Conservation (phyloP, 2,888 invertebrate genomes). For the Orgyia antiqua region DNA sequence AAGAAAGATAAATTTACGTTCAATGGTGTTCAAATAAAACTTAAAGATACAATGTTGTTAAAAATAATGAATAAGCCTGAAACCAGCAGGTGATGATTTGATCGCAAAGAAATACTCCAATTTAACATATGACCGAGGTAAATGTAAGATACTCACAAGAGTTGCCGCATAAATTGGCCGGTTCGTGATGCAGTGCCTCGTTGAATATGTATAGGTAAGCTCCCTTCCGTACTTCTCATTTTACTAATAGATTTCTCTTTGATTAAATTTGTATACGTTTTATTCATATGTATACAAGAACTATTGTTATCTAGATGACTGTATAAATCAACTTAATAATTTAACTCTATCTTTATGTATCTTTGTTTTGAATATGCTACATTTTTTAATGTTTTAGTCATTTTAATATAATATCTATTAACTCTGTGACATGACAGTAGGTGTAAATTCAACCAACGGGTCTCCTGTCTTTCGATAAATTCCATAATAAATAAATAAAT, state of each 20-base stretch:
- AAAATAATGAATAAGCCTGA: too few relatives aligned
- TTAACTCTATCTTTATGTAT: conserved; percentile 7
- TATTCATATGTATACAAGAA: conserved; percentile 67
- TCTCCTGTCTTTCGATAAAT: too few relatives aligned
- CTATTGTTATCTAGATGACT: conserved; percentile 63
- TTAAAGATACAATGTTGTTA: too few relatives aligned
- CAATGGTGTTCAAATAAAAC: too few relatives aligned
- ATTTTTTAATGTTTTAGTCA: conserved; percentile 6
- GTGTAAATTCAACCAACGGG: too few relatives aligned
- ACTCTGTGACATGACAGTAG: too few relatives aligned
- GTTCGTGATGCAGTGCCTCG: conserved; percentile 76
- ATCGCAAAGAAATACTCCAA: conserved; percentile 68
- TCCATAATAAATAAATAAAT: too few relatives aligned
- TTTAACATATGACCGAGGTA: conserved; percentile 72
- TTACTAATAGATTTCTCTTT: conserved; percentile 79
- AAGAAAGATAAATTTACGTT: too few relatives aligned
- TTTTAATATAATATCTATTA: too few relatives aligned
- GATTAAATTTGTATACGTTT: conserved; percentile 78
- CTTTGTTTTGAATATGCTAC: conserved; percentile 13
- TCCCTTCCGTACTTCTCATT: conserved; percentile 78
- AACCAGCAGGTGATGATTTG: conserved; percentile 63
- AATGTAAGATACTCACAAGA: conserved; percentile 72
- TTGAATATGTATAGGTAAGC: conserved; percentile 78
- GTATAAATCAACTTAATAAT: conserved; percentile 48
- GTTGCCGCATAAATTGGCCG: conserved; percentile 72